phyloP scores from a whole-genome alignment of 2,113 vertebrate genomes.

The Ceratotherium simum region DNA sequence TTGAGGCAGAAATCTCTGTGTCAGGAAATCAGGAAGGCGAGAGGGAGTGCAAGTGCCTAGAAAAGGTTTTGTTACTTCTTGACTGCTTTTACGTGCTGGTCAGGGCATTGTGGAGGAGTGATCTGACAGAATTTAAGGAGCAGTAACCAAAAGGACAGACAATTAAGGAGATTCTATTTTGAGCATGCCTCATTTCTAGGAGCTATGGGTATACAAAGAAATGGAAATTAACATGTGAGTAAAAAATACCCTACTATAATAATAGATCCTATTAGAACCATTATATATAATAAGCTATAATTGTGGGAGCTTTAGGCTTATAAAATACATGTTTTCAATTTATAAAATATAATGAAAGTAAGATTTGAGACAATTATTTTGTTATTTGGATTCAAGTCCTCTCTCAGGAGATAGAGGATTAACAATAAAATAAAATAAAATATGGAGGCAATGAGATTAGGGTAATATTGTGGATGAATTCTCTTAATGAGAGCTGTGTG shows the following conservation, averaged over 20 bases:
- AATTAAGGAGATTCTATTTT: not conserved
- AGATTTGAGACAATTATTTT: conserved; percentile 29
- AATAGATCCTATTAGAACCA: not conserved
- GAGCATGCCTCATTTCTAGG: not conserved
- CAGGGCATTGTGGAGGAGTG: not conserved
- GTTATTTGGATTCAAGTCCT: not conserved
- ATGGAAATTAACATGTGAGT: not conserved
- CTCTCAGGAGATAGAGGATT: not conserved
- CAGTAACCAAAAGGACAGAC: not conserved
- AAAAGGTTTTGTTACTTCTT: not conserved
- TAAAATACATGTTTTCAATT: conserved; percentile 6
- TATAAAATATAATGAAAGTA: conserved; percentile 36
- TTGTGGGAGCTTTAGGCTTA: not conserved
- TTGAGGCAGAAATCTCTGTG: not conserved
- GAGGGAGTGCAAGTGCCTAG: not conserved
- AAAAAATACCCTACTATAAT: not conserved
- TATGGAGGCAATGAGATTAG: not conserved
- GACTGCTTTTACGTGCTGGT: not conserved
- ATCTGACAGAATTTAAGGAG: not conserved
- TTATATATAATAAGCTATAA: not conserved
- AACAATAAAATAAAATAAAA: conserved; percentile 20
- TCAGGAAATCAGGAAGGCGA: not conserved
- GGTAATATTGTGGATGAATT: not conserved
- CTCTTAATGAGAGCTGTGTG: not conserved
- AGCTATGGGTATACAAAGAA: not conserved